Base-by-base conservation (phyloP, 2,113 vertebrate species). In the Oreochromis niloticus region DNA sequence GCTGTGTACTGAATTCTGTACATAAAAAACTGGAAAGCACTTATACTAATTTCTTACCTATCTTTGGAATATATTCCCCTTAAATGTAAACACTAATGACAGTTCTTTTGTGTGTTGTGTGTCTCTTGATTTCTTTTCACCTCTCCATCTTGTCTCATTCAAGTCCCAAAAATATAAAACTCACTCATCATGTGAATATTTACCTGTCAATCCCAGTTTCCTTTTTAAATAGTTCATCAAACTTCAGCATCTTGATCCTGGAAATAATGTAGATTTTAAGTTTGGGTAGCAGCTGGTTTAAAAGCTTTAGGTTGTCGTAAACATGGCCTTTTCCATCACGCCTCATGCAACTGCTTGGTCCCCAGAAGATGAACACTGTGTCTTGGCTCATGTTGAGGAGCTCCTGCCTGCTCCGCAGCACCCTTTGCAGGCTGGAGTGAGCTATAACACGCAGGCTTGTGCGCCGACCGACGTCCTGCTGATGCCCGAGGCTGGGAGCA, bases 181-280 rank as follows among this genome's bases (percentile, higher is more conserved):
- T n/a, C 5, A 27, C 1, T 17, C 4, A 80, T 36, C 55, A 8
- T 52, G 39, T 56, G 27, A 81, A 30, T 2, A 54, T 63, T 87
- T 95, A 99, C 98, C 98, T 97, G 96, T 99, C 98, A 82, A 98
- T 97, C 55, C 98, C 98, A 0, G 98, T 99, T 95, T 99, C 98
- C 39, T 86, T 96, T 92, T 98, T 98, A 92, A 98, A 99, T 27
- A 98, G 96, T 55, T 98, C 97, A 54, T 99, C 98, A 22, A 99
- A 97, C 9, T 97, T 97, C 71, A 97, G 95, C 98, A 99, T 99
- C 96, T 98, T 98, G 94, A 97, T 95, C 39, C 97, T 96, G 10
- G 98, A 97, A 90, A 98, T 97, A 84, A 97, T 96, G 86, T 97
- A 98, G 27, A 96, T 93, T 90, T 97, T 97, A 46, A 99, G 96